These are phyloP conservation scores for Toxotes lorentzi DNA, from an alignment of 2,797 vertebrate species.

Conservation along the genomic window DNA sequence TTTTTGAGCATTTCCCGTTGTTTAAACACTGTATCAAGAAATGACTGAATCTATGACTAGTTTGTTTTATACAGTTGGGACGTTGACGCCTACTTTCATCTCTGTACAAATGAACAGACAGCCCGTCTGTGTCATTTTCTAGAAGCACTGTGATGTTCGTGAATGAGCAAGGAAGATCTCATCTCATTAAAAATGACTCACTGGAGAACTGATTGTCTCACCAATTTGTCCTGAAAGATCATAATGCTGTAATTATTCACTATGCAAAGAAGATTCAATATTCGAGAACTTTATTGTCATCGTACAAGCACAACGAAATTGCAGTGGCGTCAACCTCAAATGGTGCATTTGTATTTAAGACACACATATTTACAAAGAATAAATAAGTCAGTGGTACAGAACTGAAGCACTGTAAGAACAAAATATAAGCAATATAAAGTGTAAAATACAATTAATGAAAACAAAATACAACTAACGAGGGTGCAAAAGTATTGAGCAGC, in stretches of 20 bases:
- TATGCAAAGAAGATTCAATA: background rate
- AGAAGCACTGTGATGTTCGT: constrained; percentile 90
- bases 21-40: constrained; percentile 59
- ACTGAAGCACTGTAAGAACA: background rate
- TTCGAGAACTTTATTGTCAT: background rate
- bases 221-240: background rate
- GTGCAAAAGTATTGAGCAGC: background rate
- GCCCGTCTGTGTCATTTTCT: constrained; percentile 70
- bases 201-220: constrained; percentile 10
- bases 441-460: background rate
- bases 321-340: background rate
- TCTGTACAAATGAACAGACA: constrained; percentile 53
- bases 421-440: background rate
- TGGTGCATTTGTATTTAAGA: background rate
- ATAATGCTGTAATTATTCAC: background rate
- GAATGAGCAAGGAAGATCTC: constrained; percentile 51
- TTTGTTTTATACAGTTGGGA: constrained; percentile 32
- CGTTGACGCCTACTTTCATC: constrained; percentile 21
- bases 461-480: background rate
- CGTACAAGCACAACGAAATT: background rate
- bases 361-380: background rate
- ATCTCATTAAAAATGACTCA: constrained; percentile 55
- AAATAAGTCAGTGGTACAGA: no score
- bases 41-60: constrained; percentile 11
- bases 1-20: constrained; percentile 37